Evolutionary conservation across 2,113 vertebrate genomes (phyloP).

Genomic region (Candoia aspera): DNA sequence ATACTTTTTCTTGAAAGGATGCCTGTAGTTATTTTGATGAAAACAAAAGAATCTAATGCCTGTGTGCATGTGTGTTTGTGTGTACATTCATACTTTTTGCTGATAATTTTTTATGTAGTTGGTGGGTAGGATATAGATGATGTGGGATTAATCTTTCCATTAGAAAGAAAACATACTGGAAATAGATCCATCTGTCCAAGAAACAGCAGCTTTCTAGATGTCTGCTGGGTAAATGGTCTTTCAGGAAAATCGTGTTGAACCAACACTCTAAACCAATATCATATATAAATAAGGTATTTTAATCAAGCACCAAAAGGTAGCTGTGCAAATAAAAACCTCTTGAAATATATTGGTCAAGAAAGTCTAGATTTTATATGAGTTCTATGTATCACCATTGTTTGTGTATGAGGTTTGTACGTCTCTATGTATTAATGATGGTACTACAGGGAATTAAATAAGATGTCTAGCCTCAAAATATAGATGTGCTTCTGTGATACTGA

Average conservation of each 20-base stretch:
- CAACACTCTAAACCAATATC: slow-evolving; percentile 39
- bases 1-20: slow-evolving; percentile 61
- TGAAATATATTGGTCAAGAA: slow-evolving; percentile 17
- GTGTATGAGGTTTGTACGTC: neutral
- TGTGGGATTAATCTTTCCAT: slow-evolving; percentile 71
- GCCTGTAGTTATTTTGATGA: slow-evolving; percentile 70
- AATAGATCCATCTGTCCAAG: slow-evolving; percentile 66
- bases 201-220: slow-evolving; percentile 56
- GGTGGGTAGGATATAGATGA: slow-evolving; percentile 77
- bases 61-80: slow-evolving; percentile 55
- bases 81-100: slow-evolving; percentile 57
- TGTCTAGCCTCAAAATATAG: neutral
- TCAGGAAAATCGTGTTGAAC: slow-evolving; percentile 39
- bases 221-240: slow-evolving; percentile 44
- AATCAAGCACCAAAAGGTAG: slow-evolving; percentile 22
- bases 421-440: neutral
- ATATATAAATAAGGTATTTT: neutral
- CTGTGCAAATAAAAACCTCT: slow-evolving; percentile 50
- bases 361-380: neutral
- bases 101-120: slow-evolving; percentile 71
- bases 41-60: slow-evolving; percentile 66
- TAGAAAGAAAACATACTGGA: slow-evolving; percentile 74
- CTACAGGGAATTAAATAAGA: neutral
- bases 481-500: no score
- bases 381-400: neutral